Conservation (phyloP, 53 echinoderm and acorn worm species). For the Apostichopus leukothele region DNA sequence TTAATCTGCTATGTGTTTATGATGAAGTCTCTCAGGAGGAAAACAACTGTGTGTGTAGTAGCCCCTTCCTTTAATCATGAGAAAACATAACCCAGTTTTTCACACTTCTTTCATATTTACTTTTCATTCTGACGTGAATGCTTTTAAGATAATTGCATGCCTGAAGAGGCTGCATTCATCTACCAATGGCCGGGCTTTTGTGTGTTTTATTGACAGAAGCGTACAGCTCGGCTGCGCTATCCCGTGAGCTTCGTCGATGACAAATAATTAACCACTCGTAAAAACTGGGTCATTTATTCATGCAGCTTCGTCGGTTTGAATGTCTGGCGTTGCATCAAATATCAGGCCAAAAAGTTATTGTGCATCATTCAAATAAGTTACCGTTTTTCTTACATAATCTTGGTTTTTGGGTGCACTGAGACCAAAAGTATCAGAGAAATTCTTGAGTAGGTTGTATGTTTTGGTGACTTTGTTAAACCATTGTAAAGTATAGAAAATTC, state of each 20-base stretch:
- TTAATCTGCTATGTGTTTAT: no score
- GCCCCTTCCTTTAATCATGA: conserved; percentile 11
- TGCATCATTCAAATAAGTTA: no score
- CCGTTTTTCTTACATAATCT: no score
- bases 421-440: no score
- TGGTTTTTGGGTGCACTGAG: no score
- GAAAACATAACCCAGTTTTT: conserved; percentile 38
- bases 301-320: conserved; percentile 12
- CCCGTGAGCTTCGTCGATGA: conserved; percentile 13
- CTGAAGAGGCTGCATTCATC: conserved; percentile 20
- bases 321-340: conserved; percentile 1
- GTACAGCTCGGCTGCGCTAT: background rate
- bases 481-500: no score
- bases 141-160: conserved; percentile 45
- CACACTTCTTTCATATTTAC: conserved; percentile 35
- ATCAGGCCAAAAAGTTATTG: background rate
- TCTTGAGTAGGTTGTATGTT: no score
- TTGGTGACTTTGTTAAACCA: no score
- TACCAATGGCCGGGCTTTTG: conserved; percentile 12
- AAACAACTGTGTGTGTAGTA: background rate
- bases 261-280: conserved; percentile 47
- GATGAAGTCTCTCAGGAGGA: no score
- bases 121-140: conserved; percentile 5
- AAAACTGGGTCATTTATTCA: conserved; percentile 45
- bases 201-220: conserved; percentile 41